Conservation (phyloP, 2,888 invertebrate species). For the Apamea epomidion region DNA sequence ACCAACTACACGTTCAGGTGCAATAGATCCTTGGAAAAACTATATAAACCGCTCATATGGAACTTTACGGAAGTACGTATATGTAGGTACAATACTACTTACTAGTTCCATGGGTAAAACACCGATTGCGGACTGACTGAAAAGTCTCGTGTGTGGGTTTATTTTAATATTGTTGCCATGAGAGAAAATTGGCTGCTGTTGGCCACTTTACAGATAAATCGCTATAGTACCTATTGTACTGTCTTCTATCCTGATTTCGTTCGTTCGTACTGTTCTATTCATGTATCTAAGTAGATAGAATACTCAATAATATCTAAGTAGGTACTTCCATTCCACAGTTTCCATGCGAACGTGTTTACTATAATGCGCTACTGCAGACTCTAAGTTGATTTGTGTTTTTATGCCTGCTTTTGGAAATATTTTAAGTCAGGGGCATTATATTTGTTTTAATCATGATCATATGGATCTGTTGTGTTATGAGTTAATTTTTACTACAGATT, state of each 20-base stretch:
- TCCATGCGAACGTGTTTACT: slow-evolving; percentile 59
- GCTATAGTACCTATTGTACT: not conserved
- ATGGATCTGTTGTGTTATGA: slow-evolving; percentile 36
- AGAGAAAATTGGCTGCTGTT: not conserved
- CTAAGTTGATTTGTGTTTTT: slow-evolving; percentile 57
- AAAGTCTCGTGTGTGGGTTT: not conserved
- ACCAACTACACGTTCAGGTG: no score
- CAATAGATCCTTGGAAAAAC: no score
- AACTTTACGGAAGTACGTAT: no score
- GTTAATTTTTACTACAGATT: slow-evolving; percentile 25
- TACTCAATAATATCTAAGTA: slow-evolving; percentile 16
- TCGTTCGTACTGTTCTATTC: slow-evolving; percentile 5
- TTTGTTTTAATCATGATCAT: slow-evolving; percentile 50
- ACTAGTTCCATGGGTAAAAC: not conserved
- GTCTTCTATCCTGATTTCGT: not conserved
- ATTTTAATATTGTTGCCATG: not conserved
- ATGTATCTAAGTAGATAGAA: not conserved
- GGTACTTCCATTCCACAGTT: slow-evolving; percentile 45
- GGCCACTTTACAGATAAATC: not conserved
- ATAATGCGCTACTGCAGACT: slow-evolving; percentile 50
- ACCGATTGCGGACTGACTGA: not conserved
- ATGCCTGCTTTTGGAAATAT: slow-evolving; percentile 38
- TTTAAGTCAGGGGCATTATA: slow-evolving; percentile 1
- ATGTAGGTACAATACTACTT: no score
- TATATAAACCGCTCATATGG: no score